These are phyloP conservation scores for Ptychadena robeensis DNA, from an alignment of 2,797 vertebrate genomes.

Conservation along the genomic window DNA sequence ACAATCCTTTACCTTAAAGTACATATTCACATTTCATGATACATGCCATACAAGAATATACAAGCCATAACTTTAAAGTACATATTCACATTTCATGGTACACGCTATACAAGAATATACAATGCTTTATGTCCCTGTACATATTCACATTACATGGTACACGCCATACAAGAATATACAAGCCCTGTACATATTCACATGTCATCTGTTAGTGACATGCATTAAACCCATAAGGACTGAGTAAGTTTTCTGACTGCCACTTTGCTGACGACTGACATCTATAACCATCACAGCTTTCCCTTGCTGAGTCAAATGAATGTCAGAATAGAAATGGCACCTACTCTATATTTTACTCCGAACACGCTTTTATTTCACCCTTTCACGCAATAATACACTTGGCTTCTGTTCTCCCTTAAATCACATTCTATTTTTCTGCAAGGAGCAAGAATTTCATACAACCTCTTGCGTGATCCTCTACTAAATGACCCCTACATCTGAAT, in stretches of 20 bases:
- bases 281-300: conserved; percentile 15
- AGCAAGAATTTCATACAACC: conserved; percentile 5
- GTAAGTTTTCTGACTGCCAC: conserved; percentile 11
- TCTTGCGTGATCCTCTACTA: neutral
- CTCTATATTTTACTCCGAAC: conserved; percentile 21
- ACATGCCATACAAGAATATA: neutral
- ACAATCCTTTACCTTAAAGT: neutral
- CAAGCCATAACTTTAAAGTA: neutral
- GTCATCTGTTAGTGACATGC: conserved; percentile 14
- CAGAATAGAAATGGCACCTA: conserved; percentile 22
- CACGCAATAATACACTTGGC: conserved; percentile 12
- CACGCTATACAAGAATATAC: neutral
- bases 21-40: neutral
- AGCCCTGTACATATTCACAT: neutral
- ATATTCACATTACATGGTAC: neutral
- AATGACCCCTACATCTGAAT: neutral
- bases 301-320: conserved; percentile 34
- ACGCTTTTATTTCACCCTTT: conserved; percentile 25
- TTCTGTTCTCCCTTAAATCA: conserved; percentile 37
- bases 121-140: neutral
- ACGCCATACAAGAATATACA: neutral
- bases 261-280: conserved; percentile 13
- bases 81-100: neutral
- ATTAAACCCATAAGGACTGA: conserved; percentile 21
- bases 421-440: conserved; percentile 15